A percentile compares a stretch with the other conserved stretches of the same genome.
Evolutionary conservation across 2,888 invertebrate species (phyloP).

Genomic region (Leptinotarsa haldemani): DNA sequence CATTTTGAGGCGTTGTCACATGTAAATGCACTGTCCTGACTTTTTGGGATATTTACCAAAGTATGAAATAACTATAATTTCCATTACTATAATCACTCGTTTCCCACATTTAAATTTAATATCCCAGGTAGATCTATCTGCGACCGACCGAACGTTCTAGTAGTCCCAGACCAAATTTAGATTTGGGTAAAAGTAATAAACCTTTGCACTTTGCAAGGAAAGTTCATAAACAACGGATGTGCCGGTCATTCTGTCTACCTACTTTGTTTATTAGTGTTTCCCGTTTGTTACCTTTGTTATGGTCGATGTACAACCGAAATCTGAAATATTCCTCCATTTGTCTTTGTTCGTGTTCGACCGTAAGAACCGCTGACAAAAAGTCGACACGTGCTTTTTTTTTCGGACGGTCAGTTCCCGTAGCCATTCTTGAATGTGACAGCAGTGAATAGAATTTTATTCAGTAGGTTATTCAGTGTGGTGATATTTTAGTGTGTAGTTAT

Average conservation of each 20-base stretch:
- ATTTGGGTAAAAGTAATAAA: neutral
- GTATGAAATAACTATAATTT: too few relatives aligned
- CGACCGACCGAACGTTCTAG: neutral
- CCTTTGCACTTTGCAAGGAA: neutral
- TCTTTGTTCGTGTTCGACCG: neutral
- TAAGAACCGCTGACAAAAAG: neutral
- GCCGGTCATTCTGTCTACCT: neutral
- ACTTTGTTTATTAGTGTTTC: neutral
- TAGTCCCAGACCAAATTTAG: neutral
- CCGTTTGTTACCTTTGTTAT: too few relatives aligned
- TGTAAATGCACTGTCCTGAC: too few relatives aligned
- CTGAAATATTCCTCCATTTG: too few relatives aligned
- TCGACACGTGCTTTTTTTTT: neutral
- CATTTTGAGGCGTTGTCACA: too few relatives aligned
- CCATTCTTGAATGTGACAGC: neutral
- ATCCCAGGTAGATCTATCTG: too few relatives aligned
- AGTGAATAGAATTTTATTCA: conserved; percentile 2
- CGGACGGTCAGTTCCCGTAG: neutral
- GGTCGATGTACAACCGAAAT: too few relatives aligned
- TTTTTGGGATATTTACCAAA: too few relatives aligned
- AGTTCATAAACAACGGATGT: neutral
- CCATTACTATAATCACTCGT: too few relatives aligned
- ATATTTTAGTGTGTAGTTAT: conserved; percentile 12
- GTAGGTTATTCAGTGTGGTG: neutral
- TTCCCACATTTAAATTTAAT: too few relatives aligned